Evolutionary conservation across 2,113 vertebrate genomes (phyloP), one percentile per base, ranked within the genome.

Genomic region (Trogon surrucura): DNA sequence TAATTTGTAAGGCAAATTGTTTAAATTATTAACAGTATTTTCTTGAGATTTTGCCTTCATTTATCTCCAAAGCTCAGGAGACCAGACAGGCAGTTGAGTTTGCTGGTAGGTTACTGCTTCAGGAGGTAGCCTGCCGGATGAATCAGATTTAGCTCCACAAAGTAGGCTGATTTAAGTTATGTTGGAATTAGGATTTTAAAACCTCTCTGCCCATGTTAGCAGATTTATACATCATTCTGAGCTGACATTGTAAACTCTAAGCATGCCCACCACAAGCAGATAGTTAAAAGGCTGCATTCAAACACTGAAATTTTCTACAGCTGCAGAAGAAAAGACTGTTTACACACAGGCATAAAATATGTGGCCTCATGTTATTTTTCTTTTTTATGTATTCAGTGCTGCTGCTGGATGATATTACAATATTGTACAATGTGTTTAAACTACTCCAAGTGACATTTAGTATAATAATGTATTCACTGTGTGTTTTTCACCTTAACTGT

Each of bases 261-360:
- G 36, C 70, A 41, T 29, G 21, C 58, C 21, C 29, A 30, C 41
- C 62, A 41, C 0, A 0, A 72, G 36, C 3, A 69, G 48, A 48
- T 38, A 64, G 13, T 34, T 75, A n/a, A 70, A 56, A 71, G 10
- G 30, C 9, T 61, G 38, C n/a, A 32, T 45, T 91, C 38, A 53
- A 56, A 30, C 32, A 53, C 6, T 57, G 29, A 58, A 19, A 48
- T 56, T 72, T 92, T 73, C 57, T 60, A 56, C 22, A 92, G 6
- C 10, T 44, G 60, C 25, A 62, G 27, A 88, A 70, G 16, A 77
- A 91, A 90, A 44, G 11, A 29, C 25, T 91, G 8, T 41, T 89
- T 87, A 56, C 16, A 26, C 10, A 51, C 4, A 41, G n/a, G 20
- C 25, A 34, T 51, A 45, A 79, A 83, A 71, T 73, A 60, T 17